phyloP scores from a whole-genome alignment of 2,888 invertebrate species.

The Abrostola triplasia region DNA sequence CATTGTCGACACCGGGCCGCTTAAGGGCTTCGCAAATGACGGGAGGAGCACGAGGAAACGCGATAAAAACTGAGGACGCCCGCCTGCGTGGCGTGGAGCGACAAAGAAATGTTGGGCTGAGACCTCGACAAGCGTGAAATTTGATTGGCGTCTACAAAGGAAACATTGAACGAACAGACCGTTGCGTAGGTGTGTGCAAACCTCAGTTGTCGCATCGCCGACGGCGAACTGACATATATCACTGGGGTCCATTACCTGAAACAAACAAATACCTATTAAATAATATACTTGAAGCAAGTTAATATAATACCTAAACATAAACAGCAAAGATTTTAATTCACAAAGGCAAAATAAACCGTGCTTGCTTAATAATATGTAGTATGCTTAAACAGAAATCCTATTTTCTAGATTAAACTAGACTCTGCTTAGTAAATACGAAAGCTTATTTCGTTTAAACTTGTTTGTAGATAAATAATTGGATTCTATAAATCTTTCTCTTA shows the following conservation, averaged over 20 bases:
- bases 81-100: constrained; percentile 65
- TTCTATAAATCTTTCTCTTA: constrained; percentile 52
- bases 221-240: constrained; percentile 16
- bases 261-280: constrained; percentile 49
- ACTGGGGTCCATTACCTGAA: constrained; percentile 57
- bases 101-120: constrained; percentile 71
- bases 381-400: constrained; percentile 20
- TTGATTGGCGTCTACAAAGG: constrained; percentile 70
- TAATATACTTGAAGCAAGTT: constrained; percentile 4
- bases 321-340: constrained; percentile 12
- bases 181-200: constrained; percentile 42
- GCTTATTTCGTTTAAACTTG: constrained; percentile 41
- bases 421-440: constrained; percentile 28
- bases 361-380: constrained; percentile 13
- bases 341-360: constrained; percentile 22
- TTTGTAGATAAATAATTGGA: constrained; percentile 48
- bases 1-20: constrained; percentile 78
- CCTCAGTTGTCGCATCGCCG: constrained; percentile 19
- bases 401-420: constrained; percentile 37
- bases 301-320: constrained; percentile 1
- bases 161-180: constrained; percentile 59
- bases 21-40: constrained; percentile 80
- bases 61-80: constrained; percentile 79
- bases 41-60: constrained; percentile 72
- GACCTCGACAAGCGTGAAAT: constrained; percentile 75